These are phyloP conservation scores for Cheiracanthium punctorium DNA, from an alignment of 2,888 invertebrate genomes.

Conservation along the genomic window DNA sequence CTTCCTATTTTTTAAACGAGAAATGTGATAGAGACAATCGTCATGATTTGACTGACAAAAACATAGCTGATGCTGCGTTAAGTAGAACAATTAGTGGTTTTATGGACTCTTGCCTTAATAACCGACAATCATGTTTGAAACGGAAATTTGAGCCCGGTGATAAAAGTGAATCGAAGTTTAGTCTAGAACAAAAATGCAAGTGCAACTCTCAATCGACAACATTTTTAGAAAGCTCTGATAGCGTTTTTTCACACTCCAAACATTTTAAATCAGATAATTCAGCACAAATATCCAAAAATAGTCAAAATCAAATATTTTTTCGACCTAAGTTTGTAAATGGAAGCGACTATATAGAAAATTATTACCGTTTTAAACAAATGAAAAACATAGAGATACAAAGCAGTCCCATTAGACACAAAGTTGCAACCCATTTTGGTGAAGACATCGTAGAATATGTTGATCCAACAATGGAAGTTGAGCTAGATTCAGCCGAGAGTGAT, in stretches of 20 bases:
- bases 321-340: not conserved
- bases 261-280: not conserved
- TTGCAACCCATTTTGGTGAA: slow-evolving; percentile 45
- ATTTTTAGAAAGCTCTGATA: not conserved
- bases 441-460: slow-evolving; percentile 45
- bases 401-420: slow-evolving; percentile 36
- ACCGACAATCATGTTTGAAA: not conserved
- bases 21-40: not conserved
- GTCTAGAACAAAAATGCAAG: not conserved
- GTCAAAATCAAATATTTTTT: not conserved
- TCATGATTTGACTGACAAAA: no score
- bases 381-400: slow-evolving; percentile 55
- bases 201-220: not conserved
- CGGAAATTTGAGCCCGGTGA: not conserved
- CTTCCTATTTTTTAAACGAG: not conserved
- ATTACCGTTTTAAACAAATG: not conserved
- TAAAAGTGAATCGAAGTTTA: not conserved
- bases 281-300: not conserved
- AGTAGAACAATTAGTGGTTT: not conserved
- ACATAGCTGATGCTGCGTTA: no score
- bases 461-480: slow-evolving; percentile 58
- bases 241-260: not conserved
- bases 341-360: not conserved
- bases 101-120: not conserved
- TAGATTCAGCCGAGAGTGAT: slow-evolving; percentile 43